These are phyloP conservation scores for Phaonia tiefii DNA, from an alignment of 2,888 invertebrate species.

Conservation along the genomic window DNA sequence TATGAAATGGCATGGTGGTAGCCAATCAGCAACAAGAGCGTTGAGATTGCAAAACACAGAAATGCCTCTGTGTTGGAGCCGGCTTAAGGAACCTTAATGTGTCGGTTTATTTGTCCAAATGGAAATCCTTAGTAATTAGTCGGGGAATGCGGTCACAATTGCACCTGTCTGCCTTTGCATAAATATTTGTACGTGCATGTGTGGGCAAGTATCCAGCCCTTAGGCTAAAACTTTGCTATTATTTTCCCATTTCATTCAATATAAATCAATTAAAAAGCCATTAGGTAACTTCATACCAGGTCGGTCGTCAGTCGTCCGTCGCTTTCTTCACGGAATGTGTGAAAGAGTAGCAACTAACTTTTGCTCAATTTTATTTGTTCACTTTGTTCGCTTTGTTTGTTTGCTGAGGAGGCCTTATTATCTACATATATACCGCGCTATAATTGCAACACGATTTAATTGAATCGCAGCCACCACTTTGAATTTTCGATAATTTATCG, in stretches of 20 bases:
- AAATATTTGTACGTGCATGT: not conserved
- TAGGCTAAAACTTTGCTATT: conserved; percentile 36
- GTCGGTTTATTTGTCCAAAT: conserved; percentile 17
- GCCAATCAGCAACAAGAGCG: not conserved
- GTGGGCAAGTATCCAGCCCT: conserved; percentile 6
- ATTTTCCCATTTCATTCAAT: conserved; percentile 51
- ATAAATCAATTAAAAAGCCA: conserved; percentile 66
- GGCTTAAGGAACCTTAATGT: conserved; percentile 8
- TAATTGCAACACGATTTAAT: conserved; percentile 63
- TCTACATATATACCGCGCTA: too few species aligned
- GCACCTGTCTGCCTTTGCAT: not conserved
- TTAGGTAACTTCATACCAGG: conserved; percentile 45
- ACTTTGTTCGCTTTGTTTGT: conserved; percentile 22
- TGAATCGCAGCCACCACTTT: conserved; percentile 59
- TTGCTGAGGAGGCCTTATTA: conserved; percentile 15
- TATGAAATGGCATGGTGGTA: conserved; percentile 37
- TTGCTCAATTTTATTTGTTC: conserved; percentile 4
- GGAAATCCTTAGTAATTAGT: not conserved
- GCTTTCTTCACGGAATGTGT: conserved; percentile 28
- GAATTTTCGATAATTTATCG: conserved; percentile 63
- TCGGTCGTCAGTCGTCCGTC: too few species aligned
- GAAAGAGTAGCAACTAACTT: conserved; percentile 31
- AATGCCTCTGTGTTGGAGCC: too few species aligned
- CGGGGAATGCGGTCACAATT: not conserved
- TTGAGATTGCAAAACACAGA: not conserved